Percentiles rank a stretch among this genome's conserved stretches.
These are phyloP conservation scores for Netelia virgata DNA, from an alignment of 2,888 invertebrate species.

Conservation along the genomic window DNA sequence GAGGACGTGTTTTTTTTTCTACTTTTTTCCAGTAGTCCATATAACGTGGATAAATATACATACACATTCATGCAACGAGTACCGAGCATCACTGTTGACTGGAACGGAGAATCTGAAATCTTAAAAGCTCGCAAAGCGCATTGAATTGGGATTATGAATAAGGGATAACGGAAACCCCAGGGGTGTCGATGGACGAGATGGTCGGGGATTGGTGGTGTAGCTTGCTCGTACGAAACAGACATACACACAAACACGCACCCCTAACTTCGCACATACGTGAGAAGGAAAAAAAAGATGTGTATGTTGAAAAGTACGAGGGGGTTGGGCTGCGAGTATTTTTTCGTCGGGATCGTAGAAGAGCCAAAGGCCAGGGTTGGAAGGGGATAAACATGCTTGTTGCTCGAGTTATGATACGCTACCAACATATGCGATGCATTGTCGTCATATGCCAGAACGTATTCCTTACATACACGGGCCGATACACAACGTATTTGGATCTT, in stretches of 20 bases:
- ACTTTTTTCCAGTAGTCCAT: no score
- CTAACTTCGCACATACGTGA: neutral
- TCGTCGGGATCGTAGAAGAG: conserved; percentile 9
- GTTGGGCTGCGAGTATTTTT: conserved; percentile 51
- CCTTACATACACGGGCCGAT: conserved; percentile 42
- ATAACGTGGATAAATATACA: neutral
- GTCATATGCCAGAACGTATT: conserved; percentile 68
- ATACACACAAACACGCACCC: neutral
- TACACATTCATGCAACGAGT: neutral
- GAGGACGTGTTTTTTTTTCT: neutral
- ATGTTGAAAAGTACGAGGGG: conserved; percentile 19
- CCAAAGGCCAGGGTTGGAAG: conserved; percentile 65
- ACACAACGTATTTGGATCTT: conserved; percentile 37
- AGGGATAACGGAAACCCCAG: conserved; percentile 78
- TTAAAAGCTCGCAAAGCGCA: conserved; percentile 82
- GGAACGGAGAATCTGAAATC: conserved; percentile 72
- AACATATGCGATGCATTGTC: conserved; percentile 81
- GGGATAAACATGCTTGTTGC: conserved; percentile 81
- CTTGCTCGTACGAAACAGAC: conserved; percentile 14
- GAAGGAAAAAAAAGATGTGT: neutral
- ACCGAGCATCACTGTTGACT: neutral
- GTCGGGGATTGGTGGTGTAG: conserved; percentile 43
- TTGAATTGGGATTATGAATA: conserved; percentile 82
- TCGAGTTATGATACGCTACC: conserved; percentile 77
- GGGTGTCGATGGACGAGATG: conserved; percentile 78